Conservation (phyloP, 2,888 invertebrate species). For the Polymixis lichenea region DNA sequence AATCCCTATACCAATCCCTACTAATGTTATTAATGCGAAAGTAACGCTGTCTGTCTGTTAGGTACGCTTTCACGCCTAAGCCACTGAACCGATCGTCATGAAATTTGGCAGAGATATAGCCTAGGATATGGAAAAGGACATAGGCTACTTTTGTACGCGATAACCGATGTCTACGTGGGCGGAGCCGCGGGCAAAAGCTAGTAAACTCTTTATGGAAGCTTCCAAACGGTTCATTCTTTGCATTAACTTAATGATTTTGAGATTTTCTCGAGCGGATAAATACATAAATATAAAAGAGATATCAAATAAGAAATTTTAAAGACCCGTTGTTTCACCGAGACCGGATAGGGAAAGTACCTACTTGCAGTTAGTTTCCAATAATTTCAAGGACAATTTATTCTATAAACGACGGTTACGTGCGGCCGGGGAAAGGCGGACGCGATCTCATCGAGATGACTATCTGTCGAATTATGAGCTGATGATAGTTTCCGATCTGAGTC, state of each 20-base stretch:
- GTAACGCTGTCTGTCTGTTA: too few relatives aligned
- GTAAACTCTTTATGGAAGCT: neutral
- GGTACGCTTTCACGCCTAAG: too few relatives aligned
- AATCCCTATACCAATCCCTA: too few relatives aligned
- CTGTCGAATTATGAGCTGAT: constrained; percentile 61
- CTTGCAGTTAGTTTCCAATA: constrained; percentile 55
- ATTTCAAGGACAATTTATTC: constrained; percentile 70
- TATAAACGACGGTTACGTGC: constrained; percentile 60
- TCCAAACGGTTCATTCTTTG: neutral
- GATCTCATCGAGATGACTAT: constrained; percentile 64
- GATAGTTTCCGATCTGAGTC: constrained; percentile 72
- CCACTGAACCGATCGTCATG: too few relatives aligned
- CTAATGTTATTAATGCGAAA: too few relatives aligned
- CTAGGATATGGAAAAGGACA: too few relatives aligned
- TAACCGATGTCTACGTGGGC: too few relatives aligned
- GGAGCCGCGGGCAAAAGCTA: too few relatives aligned
- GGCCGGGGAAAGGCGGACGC: constrained; percentile 66
- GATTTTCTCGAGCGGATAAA: neutral
- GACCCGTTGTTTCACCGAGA: constrained; percentile 18
- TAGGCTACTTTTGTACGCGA: too few relatives aligned
- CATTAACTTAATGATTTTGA: constrained; percentile 3
- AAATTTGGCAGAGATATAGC: too few relatives aligned
- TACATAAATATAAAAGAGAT: neutral
- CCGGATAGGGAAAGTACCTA: constrained; percentile 35
- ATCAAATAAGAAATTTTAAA: constrained; percentile 11